These are phyloP conservation scores for Artibeus jamaicensis DNA, from an alignment of 2,797 vertebrate species.

Conservation along the genomic window DNA sequence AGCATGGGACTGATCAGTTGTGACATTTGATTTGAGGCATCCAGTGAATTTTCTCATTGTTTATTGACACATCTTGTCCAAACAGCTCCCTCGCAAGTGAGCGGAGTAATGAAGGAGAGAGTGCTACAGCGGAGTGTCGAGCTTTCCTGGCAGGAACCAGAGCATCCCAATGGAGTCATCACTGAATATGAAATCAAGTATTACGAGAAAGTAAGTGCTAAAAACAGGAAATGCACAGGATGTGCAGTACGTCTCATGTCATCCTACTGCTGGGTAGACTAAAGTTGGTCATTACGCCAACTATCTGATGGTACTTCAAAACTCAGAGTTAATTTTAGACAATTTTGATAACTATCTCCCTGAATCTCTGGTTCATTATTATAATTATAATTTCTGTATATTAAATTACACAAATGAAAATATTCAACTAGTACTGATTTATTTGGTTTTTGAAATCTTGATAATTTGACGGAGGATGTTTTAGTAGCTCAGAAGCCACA, in stretches of 20 bases:
- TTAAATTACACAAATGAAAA: constrained; percentile 47
- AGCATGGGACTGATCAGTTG: constrained; percentile 81
- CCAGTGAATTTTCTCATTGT: constrained; percentile 81
- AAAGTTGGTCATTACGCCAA: constrained; percentile 17
- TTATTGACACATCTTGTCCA: constrained; percentile 87
- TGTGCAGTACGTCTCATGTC: constrained; percentile 1
- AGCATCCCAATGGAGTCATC: constrained; percentile 98
- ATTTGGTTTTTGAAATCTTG: background rate
- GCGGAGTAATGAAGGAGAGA: constrained; percentile 96
- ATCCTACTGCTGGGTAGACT: background rate
- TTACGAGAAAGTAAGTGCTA: constrained; percentile 95
- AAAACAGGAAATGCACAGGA: constrained; percentile 55
- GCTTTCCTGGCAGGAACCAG: constrained; percentile 98
- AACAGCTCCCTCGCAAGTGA: constrained; percentile 98
- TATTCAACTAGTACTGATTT: background rate
- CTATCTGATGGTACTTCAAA: background rate
- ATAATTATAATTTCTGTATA: background rate
- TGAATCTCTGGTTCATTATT: constrained; percentile 10
- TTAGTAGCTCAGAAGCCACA: background rate
- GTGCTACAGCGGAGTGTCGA: constrained; percentile 95
- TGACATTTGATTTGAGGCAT: constrained; percentile 82
- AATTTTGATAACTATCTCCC: constrained; percentile 42
- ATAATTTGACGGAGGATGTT: background rate
- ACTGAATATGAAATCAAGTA: constrained; percentile 99
- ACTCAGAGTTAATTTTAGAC: constrained; percentile 31